phyloP scores from a whole-genome alignment of 2,113 vertebrate species.

The Speoplatyrhinus poulsoni region DNA sequence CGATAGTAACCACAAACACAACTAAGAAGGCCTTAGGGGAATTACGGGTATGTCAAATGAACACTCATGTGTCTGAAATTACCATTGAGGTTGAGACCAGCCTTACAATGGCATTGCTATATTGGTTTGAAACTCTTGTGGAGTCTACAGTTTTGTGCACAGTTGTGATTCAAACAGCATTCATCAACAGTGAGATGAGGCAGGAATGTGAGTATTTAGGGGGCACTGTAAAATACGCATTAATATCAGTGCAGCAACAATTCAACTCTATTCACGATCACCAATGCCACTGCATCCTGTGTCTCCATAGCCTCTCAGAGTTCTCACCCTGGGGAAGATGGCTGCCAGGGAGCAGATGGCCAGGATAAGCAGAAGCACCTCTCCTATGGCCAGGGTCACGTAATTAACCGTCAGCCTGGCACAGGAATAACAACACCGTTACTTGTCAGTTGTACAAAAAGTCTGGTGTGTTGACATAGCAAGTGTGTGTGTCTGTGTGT shows the following conservation, averaged over 20 bases:
- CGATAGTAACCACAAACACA: no score
- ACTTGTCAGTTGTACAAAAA: not conserved
- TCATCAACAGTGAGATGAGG: no score
- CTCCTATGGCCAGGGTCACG: slow-evolving; percentile 86
- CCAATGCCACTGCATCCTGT: not conserved
- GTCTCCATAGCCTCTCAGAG: not conserved
- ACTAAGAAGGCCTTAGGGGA: no score
- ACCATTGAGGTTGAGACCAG: no score
- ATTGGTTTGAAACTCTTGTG: no score
- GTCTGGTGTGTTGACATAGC: not conserved
- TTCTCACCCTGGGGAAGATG: slow-evolving; percentile 88
- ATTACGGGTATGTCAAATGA: no score
- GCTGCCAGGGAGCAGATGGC: slow-evolving; percentile 89
- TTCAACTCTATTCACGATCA: not conserved
- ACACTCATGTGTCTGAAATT: no score
- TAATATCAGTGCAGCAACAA: not conserved
- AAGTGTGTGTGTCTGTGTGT: not conserved
- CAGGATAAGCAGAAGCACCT: slow-evolving; percentile 85
- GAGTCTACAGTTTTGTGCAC: no score
- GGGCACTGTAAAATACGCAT: not conserved
- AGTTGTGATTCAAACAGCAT: no score
- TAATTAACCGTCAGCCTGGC: slow-evolving; percentile 88
- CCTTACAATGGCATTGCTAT: no score
- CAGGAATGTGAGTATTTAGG: no score
- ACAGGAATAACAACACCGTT: slow-evolving; percentile 17